Evolutionary conservation across 2,888 invertebrate species (phyloP), one percentile per base, ranked within the genome.

Genomic region (Clepsis dumicolana): DNA sequence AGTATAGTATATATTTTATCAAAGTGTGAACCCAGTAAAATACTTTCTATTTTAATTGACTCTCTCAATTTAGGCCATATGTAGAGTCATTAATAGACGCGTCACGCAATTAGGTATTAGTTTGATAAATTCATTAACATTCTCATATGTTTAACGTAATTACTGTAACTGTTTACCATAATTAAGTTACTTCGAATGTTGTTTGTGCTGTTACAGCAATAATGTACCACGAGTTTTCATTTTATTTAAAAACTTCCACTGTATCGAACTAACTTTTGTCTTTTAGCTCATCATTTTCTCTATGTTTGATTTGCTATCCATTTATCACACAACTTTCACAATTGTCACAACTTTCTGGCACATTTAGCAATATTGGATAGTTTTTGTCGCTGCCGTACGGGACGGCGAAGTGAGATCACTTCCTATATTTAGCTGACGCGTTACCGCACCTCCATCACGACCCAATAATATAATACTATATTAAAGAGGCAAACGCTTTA

Each of bases 341-440:
- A 4, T 29, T 29, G 29, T 29, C 12, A 10, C n/a, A n/a, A 18
- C 16, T 21, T 48, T 44, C 8, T 18, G 10, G 44, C 18, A 35
- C 35, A 5, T 44, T 44, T 44, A 2, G 10, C 14, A 14, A 14
- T 1, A 52, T 52, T 4, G 52, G 57, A 24, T 29, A 53, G 48
- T 57, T 16, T 24, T 25, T 44, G 48, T 29, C 50, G n/a, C 18
- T 48, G 35, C 24, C n/a, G 41, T 41, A 53, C 27, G n/a, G 53
- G n/a, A 48, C 48, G 48, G 53, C 53, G 21, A 48, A 65, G 50
- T 73, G 74, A 72, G 70, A 71, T 71, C 71, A 71, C 50, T 25
- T 10, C 54, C 66, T 72, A 72, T 64, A 67, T 71, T 64, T 72
- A 71, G 56, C 44, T 50, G 57, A 63, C 50, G 32, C n/a, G 56